Base-by-base conservation (phyloP, 1,140 invertebrate genomes). In the Cyclina sinensis region DNA sequence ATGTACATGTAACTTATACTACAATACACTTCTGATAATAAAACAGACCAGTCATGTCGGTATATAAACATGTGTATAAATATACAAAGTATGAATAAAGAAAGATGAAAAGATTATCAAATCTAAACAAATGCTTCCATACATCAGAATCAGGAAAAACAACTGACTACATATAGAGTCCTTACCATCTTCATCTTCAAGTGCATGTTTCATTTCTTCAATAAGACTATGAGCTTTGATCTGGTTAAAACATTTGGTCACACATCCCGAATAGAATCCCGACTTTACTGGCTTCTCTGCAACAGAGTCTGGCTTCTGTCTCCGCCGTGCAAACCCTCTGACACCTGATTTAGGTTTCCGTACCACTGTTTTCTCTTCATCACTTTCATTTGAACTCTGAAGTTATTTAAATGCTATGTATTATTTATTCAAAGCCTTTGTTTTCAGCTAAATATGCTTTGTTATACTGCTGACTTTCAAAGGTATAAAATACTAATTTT, bases 301-400 rank as follows among this genome's bases (percentile, higher is more conserved):
- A 1, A 39, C 21, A 4, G 65, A 1, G 0, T 35, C 32, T 14
- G 65, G 14, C 5, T 70, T 70, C 21, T 37, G 12, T 27, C 21
- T 70, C 9, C 35, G 2, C 18, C 65, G 35, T 16, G 32, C 65
- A 70, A 70, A 70, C 3, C 65, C 65, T 18, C 65, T 24, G 12
- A 70, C 32, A 1, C 65, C 65, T 37, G 32, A 12, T 27, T 5
- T 70, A 1, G 32, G 32, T 14, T 35, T 35, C 24, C 3, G 11
- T 27, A 27, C 65, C 1, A 18, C 9, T 37, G 4, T 21, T 18
- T 3, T 37, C 21, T 70, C 65, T 4, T 70, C 32, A 37, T 70
- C 65, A 27, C n/a, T 62, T 27, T 62, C 57, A 18, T 57, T 57
- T 65, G 62, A 65, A 65, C 62, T 65, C 62, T 65, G 62, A 30